Conservation (phyloP, 2,113 vertebrate species). For the Polypterus bichir region DNA sequence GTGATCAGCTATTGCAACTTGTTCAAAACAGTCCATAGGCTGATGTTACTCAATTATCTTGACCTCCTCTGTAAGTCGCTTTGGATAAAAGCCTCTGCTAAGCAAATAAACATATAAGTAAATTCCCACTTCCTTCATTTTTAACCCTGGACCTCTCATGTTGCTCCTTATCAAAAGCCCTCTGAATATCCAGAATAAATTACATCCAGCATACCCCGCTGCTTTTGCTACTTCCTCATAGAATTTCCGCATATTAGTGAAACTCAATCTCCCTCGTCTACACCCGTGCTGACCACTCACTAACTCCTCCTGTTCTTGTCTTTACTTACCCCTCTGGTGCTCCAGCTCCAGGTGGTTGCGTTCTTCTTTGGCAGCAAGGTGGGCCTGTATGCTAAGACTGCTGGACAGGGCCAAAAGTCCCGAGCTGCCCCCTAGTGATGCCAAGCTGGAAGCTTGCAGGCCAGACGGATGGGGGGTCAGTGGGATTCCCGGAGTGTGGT, state of each 20-base stretch:
- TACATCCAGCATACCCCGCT: neutral
- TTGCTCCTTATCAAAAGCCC: neutral
- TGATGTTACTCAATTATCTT: no score
- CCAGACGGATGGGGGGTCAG: constrained; percentile 66
- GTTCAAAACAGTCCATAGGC: no score
- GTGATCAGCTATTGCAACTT: no score
- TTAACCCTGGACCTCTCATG: no score
- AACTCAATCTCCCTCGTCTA: constrained; percentile 4
- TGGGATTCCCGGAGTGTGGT: constrained; percentile 62
- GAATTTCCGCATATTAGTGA: no score
- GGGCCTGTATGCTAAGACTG: constrained; percentile 60
- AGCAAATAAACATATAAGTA: no score
- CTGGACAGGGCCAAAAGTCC: constrained; percentile 72
- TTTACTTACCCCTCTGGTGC: constrained; percentile 55
- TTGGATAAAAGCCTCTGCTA: no score
- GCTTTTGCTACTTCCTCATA: neutral
- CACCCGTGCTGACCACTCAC: constrained; percentile 7
- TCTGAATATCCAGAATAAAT: neutral
- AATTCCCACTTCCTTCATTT: no score
- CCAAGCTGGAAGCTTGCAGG: constrained; percentile 34
- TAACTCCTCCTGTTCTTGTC: constrained; percentile 7
- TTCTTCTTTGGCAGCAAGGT: constrained; percentile 68
- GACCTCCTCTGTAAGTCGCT: no score
- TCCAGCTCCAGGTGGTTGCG: constrained; percentile 56
- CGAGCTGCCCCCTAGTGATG: constrained; percentile 48